Evolutionary conservation across 2,888 invertebrate genomes (phyloP).

Genomic region (Catotricha subobsoleta): DNA sequence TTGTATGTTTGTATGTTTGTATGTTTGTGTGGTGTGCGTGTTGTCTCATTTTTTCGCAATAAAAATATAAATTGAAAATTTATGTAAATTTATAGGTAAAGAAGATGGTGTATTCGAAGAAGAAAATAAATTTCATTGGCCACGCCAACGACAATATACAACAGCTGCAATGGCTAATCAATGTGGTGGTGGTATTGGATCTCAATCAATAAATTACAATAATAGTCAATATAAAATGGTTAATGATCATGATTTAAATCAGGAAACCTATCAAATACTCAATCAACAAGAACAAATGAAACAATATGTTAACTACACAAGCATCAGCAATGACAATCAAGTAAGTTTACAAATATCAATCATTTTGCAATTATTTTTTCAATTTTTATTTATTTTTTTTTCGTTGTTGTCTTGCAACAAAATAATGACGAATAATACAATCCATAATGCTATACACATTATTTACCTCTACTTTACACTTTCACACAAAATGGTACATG

Average conservation of each 20-base stretch:
- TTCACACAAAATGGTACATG: no score
- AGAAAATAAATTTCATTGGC: constrained; percentile 1
- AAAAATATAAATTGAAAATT: no score
- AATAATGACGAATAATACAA: no score
- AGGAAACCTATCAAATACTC: neutral
- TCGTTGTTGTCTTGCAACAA: no score
- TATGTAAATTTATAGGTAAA: neutral
- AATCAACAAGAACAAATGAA: no score
- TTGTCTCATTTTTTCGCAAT: no score
- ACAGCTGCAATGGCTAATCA: constrained; percentile 1
- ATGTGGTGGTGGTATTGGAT: neutral
- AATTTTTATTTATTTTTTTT: no score
- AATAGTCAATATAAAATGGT: neutral
- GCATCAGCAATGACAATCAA: neutral
- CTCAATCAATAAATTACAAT: neutral
- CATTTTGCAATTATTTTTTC: no score
- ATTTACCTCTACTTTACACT: no score
- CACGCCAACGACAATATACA: neutral
- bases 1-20: no score
- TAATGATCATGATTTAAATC: neutral
- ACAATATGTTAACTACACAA: neutral
- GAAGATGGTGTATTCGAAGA: constrained; percentile 2
- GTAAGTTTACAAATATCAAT: neutral
- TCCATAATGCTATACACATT: no score
- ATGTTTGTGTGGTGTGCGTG: no score